Conservation (phyloP, 2,888 invertebrate species). For the Phragmatobia fuliginosa region DNA sequence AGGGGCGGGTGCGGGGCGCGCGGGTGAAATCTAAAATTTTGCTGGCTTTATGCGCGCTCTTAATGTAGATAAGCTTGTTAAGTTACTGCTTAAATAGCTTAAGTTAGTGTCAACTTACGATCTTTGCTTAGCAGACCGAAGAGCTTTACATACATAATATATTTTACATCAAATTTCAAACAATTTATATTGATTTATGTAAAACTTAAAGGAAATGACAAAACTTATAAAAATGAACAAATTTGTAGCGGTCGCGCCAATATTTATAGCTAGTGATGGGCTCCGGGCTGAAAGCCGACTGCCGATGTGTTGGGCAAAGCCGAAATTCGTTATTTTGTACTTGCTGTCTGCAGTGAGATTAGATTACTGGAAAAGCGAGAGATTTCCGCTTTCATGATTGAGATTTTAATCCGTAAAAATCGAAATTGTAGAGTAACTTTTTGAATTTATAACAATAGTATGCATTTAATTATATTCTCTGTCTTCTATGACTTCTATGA, state of each 20-base stretch:
- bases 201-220: conserved; percentile 39
- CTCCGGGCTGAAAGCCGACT: conserved; percentile 3
- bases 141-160: conserved; percentile 5
- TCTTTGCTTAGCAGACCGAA: background rate
- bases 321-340: background rate
- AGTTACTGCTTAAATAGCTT: background rate
- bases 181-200: conserved; percentile 44
- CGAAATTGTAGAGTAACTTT: too few species aligned
- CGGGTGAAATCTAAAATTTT: too few species aligned
- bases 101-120: background rate
- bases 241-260: conserved; percentile 30
- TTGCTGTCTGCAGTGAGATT: too few species aligned
- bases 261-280: conserved; percentile 41
- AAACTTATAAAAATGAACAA: conserved; percentile 40
- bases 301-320: background rate
- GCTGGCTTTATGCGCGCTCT: too few species aligned
- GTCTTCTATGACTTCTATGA: too few species aligned
- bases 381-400: too few species aligned
- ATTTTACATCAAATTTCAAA: conserved; percentile 22
- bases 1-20: too few species aligned
- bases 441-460: too few species aligned
- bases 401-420: too few species aligned
- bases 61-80: background rate
- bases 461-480: too few species aligned
- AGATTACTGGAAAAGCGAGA: too few species aligned